Conservation (phyloP, 1,140 invertebrate genomes). For the Bombus consobrinus region DNA sequence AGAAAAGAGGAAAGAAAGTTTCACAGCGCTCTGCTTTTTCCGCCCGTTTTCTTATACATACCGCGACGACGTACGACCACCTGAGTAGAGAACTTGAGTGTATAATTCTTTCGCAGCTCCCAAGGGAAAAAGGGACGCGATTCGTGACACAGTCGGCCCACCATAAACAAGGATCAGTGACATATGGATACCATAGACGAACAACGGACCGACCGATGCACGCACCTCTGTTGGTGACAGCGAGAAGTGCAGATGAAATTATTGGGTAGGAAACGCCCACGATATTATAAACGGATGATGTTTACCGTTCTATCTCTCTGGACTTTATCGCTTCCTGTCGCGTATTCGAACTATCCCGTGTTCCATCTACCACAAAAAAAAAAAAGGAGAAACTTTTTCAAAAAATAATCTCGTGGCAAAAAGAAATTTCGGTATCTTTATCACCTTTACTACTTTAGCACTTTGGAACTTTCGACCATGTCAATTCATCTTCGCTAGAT, state of each 20-base stretch:
- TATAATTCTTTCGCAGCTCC: slow-evolving; percentile 8
- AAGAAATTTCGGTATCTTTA: background rate
- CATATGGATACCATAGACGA: slow-evolving; percentile 53
- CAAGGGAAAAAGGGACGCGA: background rate
- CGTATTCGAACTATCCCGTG: background rate
- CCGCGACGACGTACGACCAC: background rate
- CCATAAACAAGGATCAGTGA: slow-evolving; percentile 41
- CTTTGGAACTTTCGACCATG: no score
- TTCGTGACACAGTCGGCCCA: slow-evolving; percentile 18
- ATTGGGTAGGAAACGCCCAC: slow-evolving; percentile 42
- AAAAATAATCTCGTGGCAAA: background rate
- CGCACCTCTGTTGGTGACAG: slow-evolving; percentile 38
- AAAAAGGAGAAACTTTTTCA: background rate
- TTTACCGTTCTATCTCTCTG: slow-evolving; percentile 8
- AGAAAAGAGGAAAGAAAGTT: background rate
- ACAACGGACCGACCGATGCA: slow-evolving; percentile 42
- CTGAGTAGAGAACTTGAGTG: background rate
- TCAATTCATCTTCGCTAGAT: background rate
- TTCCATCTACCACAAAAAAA: background rate
- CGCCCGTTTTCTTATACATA: background rate
- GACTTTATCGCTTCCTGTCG: background rate
- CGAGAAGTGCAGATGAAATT: slow-evolving; percentile 44
- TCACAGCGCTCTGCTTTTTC: no score
- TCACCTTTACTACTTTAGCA: fast-evolving
- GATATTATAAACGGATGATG: slow-evolving; percentile 41